phyloP scores from a whole-genome alignment of 2,888 invertebrate genomes.

The Campoplex capitator region DNA sequence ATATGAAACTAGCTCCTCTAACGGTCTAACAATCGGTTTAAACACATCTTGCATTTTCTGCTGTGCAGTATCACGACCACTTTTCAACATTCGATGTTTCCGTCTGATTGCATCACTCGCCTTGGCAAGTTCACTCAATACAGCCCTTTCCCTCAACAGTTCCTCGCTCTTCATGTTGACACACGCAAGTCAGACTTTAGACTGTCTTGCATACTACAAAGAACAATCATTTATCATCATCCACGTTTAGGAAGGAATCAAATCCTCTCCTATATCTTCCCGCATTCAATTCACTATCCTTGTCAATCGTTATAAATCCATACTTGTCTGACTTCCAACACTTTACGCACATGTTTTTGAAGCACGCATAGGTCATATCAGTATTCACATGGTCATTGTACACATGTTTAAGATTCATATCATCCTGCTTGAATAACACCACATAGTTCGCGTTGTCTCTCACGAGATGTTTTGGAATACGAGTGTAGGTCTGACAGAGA shows the following conservation, averaged over 20 bases:
- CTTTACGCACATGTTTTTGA: not conserved
- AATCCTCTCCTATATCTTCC: not conserved
- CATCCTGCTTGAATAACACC: not conserved
- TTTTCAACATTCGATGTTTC: too few species aligned
- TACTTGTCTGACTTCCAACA: not conserved
- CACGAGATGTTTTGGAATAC: not conserved
- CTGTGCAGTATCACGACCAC: too few species aligned
- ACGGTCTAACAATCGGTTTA: too few species aligned
- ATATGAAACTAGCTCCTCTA: too few species aligned
- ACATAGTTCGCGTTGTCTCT: not conserved
- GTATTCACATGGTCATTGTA: too few species aligned
- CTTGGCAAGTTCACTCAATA: too few species aligned
- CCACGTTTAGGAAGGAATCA: not conserved
- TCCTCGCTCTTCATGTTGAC: not conserved
- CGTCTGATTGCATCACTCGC: too few species aligned
- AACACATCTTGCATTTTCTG: too few species aligned
- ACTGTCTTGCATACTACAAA: too few species aligned
- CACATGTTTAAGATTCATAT: slow-evolving; percentile 7
- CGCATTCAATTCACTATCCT: not conserved
- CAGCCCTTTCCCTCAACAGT: not conserved
- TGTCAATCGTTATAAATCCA: too few species aligned
- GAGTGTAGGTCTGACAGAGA: too few species aligned
- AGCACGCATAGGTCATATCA: not conserved
- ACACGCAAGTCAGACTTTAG: not conserved
- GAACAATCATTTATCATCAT: not conserved